Evolutionary conservation across 2,113 vertebrate species (phyloP).

Genomic region (Anguilla japonica): DNA sequence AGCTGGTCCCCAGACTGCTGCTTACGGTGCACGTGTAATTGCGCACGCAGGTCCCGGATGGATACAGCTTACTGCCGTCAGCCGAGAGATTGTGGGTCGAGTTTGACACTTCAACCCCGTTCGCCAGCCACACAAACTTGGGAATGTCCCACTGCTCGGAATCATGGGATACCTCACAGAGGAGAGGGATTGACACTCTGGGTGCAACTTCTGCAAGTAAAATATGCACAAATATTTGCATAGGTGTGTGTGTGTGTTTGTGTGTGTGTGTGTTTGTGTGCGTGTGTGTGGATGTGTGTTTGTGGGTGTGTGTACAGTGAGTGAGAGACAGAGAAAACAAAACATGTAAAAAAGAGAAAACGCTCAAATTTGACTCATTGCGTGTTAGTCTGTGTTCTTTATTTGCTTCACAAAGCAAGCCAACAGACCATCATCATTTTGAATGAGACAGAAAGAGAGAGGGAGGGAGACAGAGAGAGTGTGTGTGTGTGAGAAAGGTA

Average conservation of each 20-base stretch:
- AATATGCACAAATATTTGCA: too few species aligned
- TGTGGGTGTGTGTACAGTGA: too few species aligned
- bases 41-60: background rate
- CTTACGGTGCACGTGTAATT: constrained; percentile 46
- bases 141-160: constrained; percentile 37
- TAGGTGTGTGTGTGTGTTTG: too few species aligned
- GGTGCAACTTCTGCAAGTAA: constrained; percentile 26
- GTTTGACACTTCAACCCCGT: constrained; percentile 20
- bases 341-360: background rate
- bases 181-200: constrained; percentile 13
- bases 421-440: background rate
- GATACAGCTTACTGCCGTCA: constrained; percentile 31
- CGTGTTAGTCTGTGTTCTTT: background rate
- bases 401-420: background rate
- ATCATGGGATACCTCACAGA: constrained; percentile 16
- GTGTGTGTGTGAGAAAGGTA: too few species aligned
- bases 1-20: constrained; percentile 38
- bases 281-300: constrained; percentile 9
- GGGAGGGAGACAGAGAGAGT: too few species aligned
- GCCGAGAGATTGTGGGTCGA: constrained; percentile 11
- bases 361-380: background rate
- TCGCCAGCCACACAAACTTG: constrained; percentile 36
- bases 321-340: background rate
- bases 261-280: background rate
- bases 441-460: constrained; percentile 4